phyloP scores from a whole-genome alignment of 1,140 invertebrate species.

The Ceratoteleas bidentatus region DNA sequence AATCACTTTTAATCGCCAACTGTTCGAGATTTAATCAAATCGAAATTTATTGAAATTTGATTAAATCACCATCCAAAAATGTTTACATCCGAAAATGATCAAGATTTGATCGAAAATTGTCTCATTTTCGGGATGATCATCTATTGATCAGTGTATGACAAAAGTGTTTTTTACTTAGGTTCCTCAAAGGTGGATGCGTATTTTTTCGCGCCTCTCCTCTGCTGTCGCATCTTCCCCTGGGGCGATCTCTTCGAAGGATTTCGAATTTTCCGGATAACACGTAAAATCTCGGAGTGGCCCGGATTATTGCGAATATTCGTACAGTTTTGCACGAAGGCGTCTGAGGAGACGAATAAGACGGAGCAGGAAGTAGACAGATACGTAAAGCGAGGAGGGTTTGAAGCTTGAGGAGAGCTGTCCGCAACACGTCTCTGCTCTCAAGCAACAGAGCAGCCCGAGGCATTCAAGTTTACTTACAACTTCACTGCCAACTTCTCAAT shows the following conservation, averaged over 20 bases:
- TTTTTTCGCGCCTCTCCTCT: slow-evolving; percentile 44
- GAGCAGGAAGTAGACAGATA: slow-evolving; percentile 62
- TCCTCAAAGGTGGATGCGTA: slow-evolving; percentile 33
- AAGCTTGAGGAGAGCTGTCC: slow-evolving; percentile 75
- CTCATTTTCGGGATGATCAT: too few relatives aligned
- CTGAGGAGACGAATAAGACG: slow-evolving; percentile 52
- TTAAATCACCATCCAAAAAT: too few relatives aligned
- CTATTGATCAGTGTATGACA: too few relatives aligned
- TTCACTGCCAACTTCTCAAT: slow-evolving; percentile 82
- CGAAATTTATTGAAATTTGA: too few relatives aligned
- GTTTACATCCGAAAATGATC: too few relatives aligned
- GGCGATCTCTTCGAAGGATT: slow-evolving; percentile 55
- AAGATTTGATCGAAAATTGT: too few relatives aligned
- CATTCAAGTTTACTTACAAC: slow-evolving; percentile 81
- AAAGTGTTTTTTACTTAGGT: too few relatives aligned
- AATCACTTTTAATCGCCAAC: too few relatives aligned
- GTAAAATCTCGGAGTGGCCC: slow-evolving; percentile 52
- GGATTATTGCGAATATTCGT: slow-evolving; percentile 73
- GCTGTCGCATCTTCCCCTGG: slow-evolving; percentile 40
- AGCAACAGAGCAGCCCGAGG: slow-evolving; percentile 76
- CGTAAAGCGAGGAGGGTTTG: slow-evolving; percentile 67
- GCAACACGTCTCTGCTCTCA: slow-evolving; percentile 82
- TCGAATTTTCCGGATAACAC: slow-evolving; percentile 62
- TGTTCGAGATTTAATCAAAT: too few relatives aligned
- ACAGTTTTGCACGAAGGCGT: slow-evolving; percentile 70